These are phyloP conservation scores for Paguma larvata DNA, from an alignment of 2,797 vertebrate genomes.

Conservation along the genomic window DNA sequence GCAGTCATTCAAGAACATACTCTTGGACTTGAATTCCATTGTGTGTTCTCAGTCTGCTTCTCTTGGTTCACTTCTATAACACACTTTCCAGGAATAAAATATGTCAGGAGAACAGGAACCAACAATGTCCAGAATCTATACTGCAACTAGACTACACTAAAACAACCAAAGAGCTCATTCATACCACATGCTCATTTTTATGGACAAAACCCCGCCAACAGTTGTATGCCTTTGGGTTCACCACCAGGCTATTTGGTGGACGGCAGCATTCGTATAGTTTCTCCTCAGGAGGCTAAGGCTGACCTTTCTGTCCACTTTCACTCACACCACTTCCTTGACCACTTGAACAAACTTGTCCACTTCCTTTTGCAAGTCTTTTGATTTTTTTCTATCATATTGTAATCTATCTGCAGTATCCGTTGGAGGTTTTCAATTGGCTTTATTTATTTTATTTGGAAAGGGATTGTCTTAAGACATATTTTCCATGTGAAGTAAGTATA, in stretches of 20 bases:
- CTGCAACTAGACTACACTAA: not conserved
- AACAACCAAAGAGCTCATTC: not conserved
- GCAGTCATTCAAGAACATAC: not conserved
- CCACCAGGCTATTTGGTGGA: not conserved
- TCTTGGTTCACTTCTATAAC: not conserved
- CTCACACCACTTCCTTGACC: constrained; percentile 29
- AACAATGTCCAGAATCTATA: not conserved
- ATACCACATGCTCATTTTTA: not conserved
- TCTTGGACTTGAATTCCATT: not conserved
- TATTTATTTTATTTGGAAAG: constrained; percentile 26
- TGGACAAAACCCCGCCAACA: not conserved
- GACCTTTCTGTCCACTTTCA: constrained; percentile 56
- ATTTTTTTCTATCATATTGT: not conserved
- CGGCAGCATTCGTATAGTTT: not conserved
- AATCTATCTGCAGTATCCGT: not conserved
- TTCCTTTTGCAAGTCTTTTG: not conserved
- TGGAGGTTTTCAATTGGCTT: not conserved
- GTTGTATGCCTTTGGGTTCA: not conserved
- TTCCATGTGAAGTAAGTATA: not conserved
- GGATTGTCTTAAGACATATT: not conserved
- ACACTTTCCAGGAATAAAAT: constrained; percentile 27
- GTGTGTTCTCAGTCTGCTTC: not conserved
- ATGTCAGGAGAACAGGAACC: not conserved
- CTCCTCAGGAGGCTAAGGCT: not conserved
- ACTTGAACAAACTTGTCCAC: not conserved